Evolutionary conservation across 1,140 invertebrate species (phyloP).

Genomic region (Tetranychus urticae): DNA sequence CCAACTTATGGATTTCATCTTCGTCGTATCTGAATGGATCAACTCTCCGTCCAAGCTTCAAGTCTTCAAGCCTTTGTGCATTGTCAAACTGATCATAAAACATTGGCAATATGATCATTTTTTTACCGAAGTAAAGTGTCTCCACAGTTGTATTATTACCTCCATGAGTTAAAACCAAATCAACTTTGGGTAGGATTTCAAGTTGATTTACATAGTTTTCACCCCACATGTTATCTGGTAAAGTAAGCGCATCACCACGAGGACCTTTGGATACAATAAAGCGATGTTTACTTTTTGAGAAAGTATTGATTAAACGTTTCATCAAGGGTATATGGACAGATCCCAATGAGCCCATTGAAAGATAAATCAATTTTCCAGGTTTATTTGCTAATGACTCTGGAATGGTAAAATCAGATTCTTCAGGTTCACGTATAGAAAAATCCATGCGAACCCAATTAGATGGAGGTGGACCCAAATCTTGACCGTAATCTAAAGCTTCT

Average conservation of each 20-base stretch:
- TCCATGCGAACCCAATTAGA: neutral
- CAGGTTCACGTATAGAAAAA: neutral
- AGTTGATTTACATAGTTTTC: constrained; percentile 1
- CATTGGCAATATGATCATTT: constrained; percentile 7
- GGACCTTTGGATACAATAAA: constrained; percentile 5
- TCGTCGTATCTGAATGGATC: constrained; percentile 2
- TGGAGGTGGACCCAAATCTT: neutral
- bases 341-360: constrained; percentile 6
- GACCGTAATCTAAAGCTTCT: neutral
- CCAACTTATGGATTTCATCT: neutral
- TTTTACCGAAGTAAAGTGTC: constrained; percentile 2
- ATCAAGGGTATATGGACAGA: constrained; percentile 1
- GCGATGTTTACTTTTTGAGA: neutral
- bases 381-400: neutral
- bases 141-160: constrained; percentile 13
- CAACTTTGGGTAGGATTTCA: constrained; percentile 3
- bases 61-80: neutral
- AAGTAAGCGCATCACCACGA: neutral
- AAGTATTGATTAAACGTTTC: constrained; percentile 1
- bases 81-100: constrained; percentile 4
- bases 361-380: constrained; percentile 4
- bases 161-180: constrained; percentile 17
- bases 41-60: neutral
- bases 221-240: constrained; percentile 6
- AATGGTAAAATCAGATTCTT: neutral